These are phyloP conservation scores for Mandrillus leucophaeus DNA, from an alignment of 2,113 vertebrate species.

Conservation along the genomic window DNA sequence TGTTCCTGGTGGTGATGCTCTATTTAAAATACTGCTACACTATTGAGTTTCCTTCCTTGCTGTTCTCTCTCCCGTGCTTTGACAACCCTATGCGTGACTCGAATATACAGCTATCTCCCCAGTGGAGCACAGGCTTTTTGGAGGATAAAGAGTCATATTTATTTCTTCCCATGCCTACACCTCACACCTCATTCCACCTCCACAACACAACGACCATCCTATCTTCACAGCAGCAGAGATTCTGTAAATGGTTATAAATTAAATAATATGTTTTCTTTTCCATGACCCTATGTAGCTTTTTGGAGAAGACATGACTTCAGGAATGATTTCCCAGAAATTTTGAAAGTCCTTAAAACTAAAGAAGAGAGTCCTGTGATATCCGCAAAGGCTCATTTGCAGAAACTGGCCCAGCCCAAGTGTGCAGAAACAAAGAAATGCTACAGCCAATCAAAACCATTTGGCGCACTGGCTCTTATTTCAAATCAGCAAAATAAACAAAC, in stretches of 20 bases:
- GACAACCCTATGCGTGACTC: background rate
- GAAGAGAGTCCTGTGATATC: background rate
- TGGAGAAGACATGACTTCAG: background rate
- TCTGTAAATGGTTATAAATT: background rate
- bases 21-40: background rate
- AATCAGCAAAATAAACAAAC: conserved; percentile 66
- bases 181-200: background rate
- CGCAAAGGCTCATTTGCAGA: background rate
- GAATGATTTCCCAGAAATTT: conserved; percentile 27
- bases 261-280: background rate
- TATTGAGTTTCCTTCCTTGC: background rate
- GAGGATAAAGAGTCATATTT: background rate
- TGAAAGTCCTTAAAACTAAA: background rate
- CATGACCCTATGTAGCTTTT: background rate
- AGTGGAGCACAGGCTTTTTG: background rate
- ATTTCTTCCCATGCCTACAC: background rate
- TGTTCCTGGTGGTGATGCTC: background rate
- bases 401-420: background rate
- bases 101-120: background rate
- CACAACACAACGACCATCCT: background rate
- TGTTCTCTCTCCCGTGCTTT: background rate
- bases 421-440: conserved; percentile 42
- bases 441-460: conserved; percentile 44
- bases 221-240: background rate
- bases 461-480: conserved; percentile 49